phyloP scores from a whole-genome alignment of 2,888 invertebrate genomes.

The Cancer borealis region DNA sequence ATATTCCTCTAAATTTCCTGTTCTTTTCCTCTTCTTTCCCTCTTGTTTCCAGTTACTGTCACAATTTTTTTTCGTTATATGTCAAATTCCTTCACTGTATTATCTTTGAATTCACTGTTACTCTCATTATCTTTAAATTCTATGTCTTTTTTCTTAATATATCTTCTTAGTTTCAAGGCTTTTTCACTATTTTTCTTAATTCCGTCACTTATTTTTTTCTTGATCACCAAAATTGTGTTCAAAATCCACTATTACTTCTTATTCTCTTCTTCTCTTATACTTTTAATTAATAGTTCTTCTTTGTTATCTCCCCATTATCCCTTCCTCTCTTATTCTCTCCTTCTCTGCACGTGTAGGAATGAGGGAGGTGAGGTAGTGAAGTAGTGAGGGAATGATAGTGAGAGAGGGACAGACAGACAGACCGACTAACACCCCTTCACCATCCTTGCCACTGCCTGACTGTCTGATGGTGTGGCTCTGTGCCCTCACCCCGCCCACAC shows the following conservation, averaged over 20 bases:
- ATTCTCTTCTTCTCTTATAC: not conserved
- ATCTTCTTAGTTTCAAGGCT: not conserved
- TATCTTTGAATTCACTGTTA: not conserved
- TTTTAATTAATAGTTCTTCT: too few relatives aligned
- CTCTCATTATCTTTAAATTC: too few relatives aligned
- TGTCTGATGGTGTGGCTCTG: not conserved
- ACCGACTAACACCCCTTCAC: not conserved
- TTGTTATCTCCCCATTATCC: too few relatives aligned
- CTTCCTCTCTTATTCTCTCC: not conserved
- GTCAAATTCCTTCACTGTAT: not conserved
- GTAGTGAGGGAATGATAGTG: not conserved
- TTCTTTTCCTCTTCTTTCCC: conserved; percentile 11
- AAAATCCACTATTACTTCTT: not conserved
- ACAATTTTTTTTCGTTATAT: not conserved
- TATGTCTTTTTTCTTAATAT: too few relatives aligned
- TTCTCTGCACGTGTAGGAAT: not conserved
- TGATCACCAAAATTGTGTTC: not conserved
- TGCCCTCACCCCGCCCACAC: not conserved
- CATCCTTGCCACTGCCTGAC: not conserved
- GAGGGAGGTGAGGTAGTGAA: not conserved
- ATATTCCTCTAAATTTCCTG: not conserved
- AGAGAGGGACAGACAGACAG: not conserved
- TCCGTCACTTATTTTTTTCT: not conserved
- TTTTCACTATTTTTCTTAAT: not conserved
- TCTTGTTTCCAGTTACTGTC: not conserved